These are phyloP conservation scores for Odobenus rosmarus DNA, from an alignment of 2,113 vertebrate species.

Conservation along the genomic window DNA sequence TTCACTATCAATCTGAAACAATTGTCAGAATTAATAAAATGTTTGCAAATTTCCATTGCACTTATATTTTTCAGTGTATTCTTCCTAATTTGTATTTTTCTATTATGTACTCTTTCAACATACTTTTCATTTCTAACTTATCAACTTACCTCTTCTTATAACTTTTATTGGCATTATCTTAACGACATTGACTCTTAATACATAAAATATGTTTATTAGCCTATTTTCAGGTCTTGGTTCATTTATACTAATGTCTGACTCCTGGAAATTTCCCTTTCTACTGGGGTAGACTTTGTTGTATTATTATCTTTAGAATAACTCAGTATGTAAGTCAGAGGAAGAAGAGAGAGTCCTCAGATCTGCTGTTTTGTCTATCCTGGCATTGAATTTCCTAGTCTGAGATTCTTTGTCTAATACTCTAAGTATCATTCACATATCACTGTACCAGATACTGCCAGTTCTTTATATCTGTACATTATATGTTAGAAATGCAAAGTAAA, in stretches of 20 bases:
- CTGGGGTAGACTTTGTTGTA: neutral
- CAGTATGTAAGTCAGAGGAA: neutral
- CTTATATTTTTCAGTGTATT: neutral
- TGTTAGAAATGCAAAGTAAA: neutral
- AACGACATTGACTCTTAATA: neutral
- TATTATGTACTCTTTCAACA: neutral
- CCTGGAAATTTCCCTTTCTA: neutral
- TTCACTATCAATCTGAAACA: neutral
- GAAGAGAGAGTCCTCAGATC: neutral
- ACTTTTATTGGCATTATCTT: neutral
- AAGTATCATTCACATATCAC: neutral
- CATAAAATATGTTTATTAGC: neutral
- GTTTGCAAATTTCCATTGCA: neutral
- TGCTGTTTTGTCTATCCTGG: neutral
- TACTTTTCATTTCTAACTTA: neutral
- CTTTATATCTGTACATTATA: neutral
- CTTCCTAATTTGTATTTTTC: neutral
- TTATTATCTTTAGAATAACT: neutral
- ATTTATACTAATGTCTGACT: neutral
- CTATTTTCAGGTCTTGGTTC: neutral
- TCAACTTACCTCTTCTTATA: neutral
- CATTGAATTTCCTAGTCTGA: neutral
- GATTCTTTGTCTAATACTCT: neutral
- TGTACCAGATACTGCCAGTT: fast-evolving
- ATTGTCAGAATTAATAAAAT: neutral